Evolutionary conservation across 1,140 invertebrate genomes (phyloP).

Genomic region (Microplitis mediator): DNA sequence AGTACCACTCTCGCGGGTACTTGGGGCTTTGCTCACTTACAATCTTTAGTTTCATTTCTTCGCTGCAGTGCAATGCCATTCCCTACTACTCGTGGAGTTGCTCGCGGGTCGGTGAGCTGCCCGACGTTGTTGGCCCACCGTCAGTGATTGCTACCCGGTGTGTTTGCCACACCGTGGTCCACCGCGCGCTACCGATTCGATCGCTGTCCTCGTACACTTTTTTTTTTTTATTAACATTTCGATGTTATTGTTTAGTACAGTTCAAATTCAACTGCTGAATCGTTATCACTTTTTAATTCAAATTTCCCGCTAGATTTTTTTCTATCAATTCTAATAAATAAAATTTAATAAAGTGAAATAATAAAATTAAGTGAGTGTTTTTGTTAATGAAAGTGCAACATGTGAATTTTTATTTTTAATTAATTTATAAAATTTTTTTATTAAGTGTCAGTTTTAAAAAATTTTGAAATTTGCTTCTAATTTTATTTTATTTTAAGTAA

Average conservation of each 20-base stretch:
- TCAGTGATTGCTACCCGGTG: constrained; percentile 42
- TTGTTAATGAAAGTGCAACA: no score
- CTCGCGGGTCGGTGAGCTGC: constrained; percentile 30
- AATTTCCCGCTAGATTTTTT: no score
- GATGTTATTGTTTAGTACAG: neutral
- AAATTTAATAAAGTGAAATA: no score
- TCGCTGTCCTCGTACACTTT: constrained; percentile 36
- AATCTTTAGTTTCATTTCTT: constrained; percentile 25
- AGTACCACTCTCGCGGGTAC: neutral
- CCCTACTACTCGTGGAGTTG: constrained; percentile 37
- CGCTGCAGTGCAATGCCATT: constrained; percentile 25
- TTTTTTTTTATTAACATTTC: neutral
- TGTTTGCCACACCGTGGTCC: constrained; percentile 45
- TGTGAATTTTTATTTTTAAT: no score
- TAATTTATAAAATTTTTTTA: no score
- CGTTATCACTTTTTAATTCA: no score
- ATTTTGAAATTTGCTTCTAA: no score
- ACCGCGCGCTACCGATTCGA: constrained; percentile 47
- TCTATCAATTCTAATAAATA: no score
- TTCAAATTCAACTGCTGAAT: no score
- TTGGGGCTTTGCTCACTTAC: constrained; percentile 6
- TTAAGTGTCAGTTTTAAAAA: no score
- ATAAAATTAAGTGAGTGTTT: no score
- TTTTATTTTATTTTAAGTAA: no score
- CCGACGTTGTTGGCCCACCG: constrained; percentile 19